A percentile compares a stretch with the other conserved stretches of the same genome.
These are phyloP conservation scores for Gymnocephalus cernua DNA, from an alignment of 2,113 vertebrate genomes.

Conservation along the genomic window DNA sequence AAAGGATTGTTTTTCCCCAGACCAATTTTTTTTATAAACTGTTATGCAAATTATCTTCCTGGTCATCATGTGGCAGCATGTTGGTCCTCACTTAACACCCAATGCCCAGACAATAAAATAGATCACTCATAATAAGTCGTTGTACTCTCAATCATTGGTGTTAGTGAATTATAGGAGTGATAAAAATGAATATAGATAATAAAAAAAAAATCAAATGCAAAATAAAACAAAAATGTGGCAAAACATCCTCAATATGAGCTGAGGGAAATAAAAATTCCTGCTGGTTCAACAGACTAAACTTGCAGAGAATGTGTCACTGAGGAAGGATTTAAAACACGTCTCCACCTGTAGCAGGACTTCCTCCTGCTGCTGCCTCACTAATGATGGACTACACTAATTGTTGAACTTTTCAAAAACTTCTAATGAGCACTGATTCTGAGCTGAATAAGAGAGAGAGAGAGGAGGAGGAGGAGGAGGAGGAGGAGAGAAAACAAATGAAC, in stretches of 20 bases:
- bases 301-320: neutral
- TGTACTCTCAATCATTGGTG: neutral
- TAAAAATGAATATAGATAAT: neutral
- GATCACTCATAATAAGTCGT: neutral
- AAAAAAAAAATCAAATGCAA: neutral
- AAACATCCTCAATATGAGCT: neutral
- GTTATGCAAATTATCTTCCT: neutral
- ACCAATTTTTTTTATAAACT: neutral
- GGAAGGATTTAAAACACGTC: no score
- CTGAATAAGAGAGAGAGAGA: neutral
- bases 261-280: neutral
- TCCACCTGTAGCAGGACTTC: conserved; percentile 5
- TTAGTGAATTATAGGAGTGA: neutral
- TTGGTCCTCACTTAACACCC: neutral
- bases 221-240: neutral
- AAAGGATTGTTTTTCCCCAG: neutral
- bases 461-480: neutral
- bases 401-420: conserved; percentile 41
- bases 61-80: neutral
- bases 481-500: conserved; percentile 34
- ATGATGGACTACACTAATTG: neutral
- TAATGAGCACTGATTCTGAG: conserved; percentile 33
- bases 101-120: neutral
- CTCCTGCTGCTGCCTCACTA: neutral
- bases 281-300: neutral